Evolutionary conservation across 2,888 invertebrate species (phyloP), one percentile per base, ranked within the genome.

Genomic region (Pyrrhosoma nymphula): DNA sequence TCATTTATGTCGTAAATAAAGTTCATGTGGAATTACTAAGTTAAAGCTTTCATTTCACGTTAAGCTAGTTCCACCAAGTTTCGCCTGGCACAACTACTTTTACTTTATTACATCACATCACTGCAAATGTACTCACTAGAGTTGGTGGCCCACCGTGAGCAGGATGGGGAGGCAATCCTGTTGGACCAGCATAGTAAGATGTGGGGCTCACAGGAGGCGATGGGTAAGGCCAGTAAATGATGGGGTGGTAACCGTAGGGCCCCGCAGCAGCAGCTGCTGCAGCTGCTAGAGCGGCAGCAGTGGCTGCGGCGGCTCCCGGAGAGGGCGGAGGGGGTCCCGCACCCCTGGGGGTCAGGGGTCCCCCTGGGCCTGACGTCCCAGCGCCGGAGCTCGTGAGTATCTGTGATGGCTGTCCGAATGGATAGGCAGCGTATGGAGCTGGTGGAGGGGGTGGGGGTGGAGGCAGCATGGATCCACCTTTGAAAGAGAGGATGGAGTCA

Each of bases 191-290:
- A 96, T 98, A 98, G 97, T 98, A 98, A 96, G 98, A 98, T 82
- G 99, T 99, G 0, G 99, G 99, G 89, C 99, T 99, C 35, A 99
- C 99, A 0, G 99, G 99, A 82, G 99, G 99, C 96, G 99, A 99
- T 91, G 99, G 99, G 97, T 99, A 99, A 0, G 98, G 98, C 99
- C 99, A 99, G 97, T 99, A 99, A 96, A 99, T 98, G 88, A 98
- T 97, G 12, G 97, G 97, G 60, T 97, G 97, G 95, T 93, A 95
- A 91, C 90, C 89, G 69, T 82, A 95, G 56, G 95, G 93, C 16
- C 75, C 56, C 10, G 93, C 88, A n/a, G 95, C 88, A 56, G 96
- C 95, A 1, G 95, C 95, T 26, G 96, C 96, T 75, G 95, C 95
- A 23, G 96, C 96, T 26, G 96, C 95, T 39, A 96, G 96, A 47